Percentiles rank a stretch among this genome's conserved stretches.
Conservation (phyloP, 1,140 invertebrate genomes). For the Cepaea nemoralis region DNA sequence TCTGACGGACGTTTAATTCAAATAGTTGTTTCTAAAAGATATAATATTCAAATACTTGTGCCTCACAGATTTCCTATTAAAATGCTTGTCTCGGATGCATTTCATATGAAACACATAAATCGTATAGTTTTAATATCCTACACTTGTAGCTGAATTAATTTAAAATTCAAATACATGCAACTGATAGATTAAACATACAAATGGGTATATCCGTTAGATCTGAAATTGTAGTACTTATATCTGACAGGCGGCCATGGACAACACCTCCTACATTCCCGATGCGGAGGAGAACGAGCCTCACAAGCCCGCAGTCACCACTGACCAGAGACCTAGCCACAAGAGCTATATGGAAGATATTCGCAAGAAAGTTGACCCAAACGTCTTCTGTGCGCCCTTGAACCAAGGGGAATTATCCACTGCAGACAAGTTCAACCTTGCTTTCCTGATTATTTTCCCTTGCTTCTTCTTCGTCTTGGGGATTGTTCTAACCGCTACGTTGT, state of each 20-base stretch:
- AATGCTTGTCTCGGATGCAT: too few species aligned
- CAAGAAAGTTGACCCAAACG: not conserved
- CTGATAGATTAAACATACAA: too few species aligned
- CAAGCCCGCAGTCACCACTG: not conserved
- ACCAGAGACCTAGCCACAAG: not conserved
- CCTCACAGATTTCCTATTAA: too few species aligned
- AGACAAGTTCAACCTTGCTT: not conserved
- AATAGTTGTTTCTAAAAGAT: too few species aligned
- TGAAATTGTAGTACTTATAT: too few species aligned
- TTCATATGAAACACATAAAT: too few species aligned
- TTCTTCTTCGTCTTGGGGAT: slow-evolving; percentile 1
- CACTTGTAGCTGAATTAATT: too few species aligned
- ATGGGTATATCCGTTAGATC: too few species aligned
- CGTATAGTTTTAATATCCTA: too few species aligned
- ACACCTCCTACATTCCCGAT: not conserved
- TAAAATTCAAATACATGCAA: too few species aligned
- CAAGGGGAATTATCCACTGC: not conserved
- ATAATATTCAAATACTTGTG: too few species aligned
- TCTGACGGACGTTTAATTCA: too few species aligned
- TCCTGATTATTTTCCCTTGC: slow-evolving; percentile 8
- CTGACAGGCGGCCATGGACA: not conserved
- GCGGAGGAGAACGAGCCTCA: not conserved
- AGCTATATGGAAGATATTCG: not conserved
- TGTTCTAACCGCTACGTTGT: not conserved
- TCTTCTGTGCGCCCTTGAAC: slow-evolving; percentile 3